Evolutionary conservation across 2,113 vertebrate genomes (phyloP).

Genomic region (Megalops atlanticus): DNA sequence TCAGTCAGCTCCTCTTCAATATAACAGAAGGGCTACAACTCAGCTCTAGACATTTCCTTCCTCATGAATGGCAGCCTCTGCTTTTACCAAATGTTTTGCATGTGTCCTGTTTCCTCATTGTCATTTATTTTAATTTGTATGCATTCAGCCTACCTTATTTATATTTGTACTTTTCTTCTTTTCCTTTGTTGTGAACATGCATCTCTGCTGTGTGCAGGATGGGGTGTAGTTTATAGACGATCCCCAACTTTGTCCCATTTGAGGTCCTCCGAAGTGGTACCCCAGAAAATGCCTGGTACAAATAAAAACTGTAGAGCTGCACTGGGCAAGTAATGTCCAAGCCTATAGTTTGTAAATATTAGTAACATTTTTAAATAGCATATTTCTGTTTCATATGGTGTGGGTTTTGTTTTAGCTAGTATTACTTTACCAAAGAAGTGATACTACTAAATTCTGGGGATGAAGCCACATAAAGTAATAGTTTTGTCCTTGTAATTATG

Average conservation of each 20-base stretch:
- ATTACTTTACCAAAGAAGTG: not conserved
- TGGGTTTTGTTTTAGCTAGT: constrained; percentile 17
- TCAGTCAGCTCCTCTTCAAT: too few species aligned
- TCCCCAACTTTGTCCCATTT: constrained; percentile 56
- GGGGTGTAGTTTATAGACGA: constrained; percentile 52
- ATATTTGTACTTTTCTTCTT: constrained; percentile 28
- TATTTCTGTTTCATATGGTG: constrained; percentile 39
- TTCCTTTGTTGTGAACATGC: constrained; percentile 40
- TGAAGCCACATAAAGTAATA: not conserved
- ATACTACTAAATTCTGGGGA: not conserved
- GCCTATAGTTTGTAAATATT: constrained; percentile 56
- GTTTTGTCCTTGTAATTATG: too few species aligned
- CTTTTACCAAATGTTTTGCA: not conserved
- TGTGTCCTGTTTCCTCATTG: not conserved
- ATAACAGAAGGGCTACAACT: not conserved
- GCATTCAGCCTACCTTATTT: constrained; percentile 44
- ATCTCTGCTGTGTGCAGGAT: constrained; percentile 36
- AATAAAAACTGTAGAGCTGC: constrained; percentile 54
- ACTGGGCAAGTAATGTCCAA: constrained; percentile 48
- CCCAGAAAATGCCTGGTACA: constrained; percentile 54
- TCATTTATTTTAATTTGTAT: constrained; percentile 28
- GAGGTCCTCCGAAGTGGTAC: constrained; percentile 50
- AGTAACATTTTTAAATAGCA: constrained; percentile 47
- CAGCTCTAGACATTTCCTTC: too few species aligned
- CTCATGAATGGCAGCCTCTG: not conserved